Evolutionary conservation across 1,140 invertebrate genomes (phyloP).

Genomic region (Asobara japonica): DNA sequence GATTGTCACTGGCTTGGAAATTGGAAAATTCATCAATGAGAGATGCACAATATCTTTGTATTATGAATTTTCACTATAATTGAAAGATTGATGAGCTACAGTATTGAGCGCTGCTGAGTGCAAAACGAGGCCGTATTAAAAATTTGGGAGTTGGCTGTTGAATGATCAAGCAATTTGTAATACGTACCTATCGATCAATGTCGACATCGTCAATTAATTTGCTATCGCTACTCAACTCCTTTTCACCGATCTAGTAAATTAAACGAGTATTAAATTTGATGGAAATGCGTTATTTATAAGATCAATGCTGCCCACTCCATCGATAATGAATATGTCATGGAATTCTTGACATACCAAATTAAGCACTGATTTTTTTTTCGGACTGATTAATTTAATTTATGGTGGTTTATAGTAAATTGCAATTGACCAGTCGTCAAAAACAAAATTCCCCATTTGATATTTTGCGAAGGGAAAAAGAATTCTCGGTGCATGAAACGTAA

Average conservation of each 20-base stretch:
- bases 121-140: not conserved
- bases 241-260: not conserved
- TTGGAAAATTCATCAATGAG: not conserved
- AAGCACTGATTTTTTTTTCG: not conserved
- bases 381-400: not conserved
- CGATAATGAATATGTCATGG: slow-evolving; percentile 8
- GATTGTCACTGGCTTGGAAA: not conserved
- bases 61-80: not conserved
- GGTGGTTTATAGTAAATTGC: not conserved
- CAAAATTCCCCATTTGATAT: not conserved
- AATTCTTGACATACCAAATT: not conserved
- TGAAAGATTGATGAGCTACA: not conserved
- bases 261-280: not conserved
- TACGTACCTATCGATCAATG: not conserved
- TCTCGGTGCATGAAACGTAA: not conserved
- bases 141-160: not conserved
- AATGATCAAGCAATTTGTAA: not conserved
- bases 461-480: not conserved
- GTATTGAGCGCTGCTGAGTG: not conserved
- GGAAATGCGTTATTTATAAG: slow-evolving; percentile 6
- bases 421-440: not conserved
- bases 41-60: not conserved
- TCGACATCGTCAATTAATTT: slow-evolving; percentile 25
- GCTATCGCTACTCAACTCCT: not conserved
- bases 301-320: not conserved